Conservation (phyloP, 2,888 invertebrate genomes). For the Mongoloraphidia duomilia region DNA sequence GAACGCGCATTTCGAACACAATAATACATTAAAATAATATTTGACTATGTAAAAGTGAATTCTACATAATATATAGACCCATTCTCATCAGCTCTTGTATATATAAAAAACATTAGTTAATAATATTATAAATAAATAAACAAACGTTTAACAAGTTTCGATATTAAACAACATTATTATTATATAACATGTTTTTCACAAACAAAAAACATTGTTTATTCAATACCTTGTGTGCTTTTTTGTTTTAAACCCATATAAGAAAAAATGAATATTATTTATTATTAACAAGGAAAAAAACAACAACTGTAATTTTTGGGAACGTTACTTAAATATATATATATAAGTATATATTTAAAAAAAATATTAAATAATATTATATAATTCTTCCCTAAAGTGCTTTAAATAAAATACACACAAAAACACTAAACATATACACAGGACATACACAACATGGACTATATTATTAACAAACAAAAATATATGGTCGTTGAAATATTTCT, state of each 20-base stretch:
- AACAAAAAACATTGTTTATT: background rate
- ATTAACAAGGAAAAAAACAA: background rate
- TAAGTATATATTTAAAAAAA: background rate
- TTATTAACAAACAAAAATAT: background rate
- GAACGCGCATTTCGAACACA: background rate
- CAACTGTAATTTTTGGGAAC: background rate
- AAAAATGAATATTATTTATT: background rate
- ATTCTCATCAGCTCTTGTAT: constrained; percentile 1
- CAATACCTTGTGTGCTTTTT: background rate
- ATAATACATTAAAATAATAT: constrained; percentile 6
- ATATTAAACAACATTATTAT: constrained; percentile 2
- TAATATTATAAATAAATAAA: constrained; percentile 3
- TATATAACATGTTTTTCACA: background rate
- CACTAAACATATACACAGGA: background rate
- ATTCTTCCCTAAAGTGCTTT: constrained; percentile 35
- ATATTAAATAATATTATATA: constrained; percentile 20
- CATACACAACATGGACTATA: constrained; percentile 1
- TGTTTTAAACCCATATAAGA: background rate
- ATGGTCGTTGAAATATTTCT: too few relatives aligned
- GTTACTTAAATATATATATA: background rate
- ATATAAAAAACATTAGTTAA: constrained; percentile 2
- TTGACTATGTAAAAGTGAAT: background rate
- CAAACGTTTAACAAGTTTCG: background rate
- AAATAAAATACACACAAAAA: constrained; percentile 13
- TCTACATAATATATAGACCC: background rate